Base-by-base conservation (phyloP, 2,888 invertebrate species). In the Apamea monoglypha region DNA sequence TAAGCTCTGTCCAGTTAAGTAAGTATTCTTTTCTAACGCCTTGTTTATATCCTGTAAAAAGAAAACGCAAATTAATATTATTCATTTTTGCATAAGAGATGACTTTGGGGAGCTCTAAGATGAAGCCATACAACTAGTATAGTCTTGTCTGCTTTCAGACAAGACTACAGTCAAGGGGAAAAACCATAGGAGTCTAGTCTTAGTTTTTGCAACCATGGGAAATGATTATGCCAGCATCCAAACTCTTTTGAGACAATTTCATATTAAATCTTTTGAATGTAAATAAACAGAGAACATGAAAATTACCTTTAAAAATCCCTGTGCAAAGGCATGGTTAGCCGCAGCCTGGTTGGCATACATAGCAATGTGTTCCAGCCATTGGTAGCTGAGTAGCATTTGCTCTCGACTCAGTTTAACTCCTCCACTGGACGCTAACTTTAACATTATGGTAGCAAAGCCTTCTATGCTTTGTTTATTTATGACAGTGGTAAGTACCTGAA, bases 291-390 rank as follows among this genome's bases (percentile, higher is more conserved):
- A n/a, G 18, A 36, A 36, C 25, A 36, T n/a, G 36, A 36, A 71
- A 81, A 56, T 85, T 93, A 97, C 97, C 95, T 97, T 96, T 84
- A 97, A 92, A 77, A 97, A 96, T 83, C 90, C 94, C 90, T 95
- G 97, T 1, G 96, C 95, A 90, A 97, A 97, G 1, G 88, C 78
- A 53, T 96, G 91, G 86, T 95, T 96, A 21, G 82, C 84, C 3
- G 94, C 95, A 16, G 97, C 97, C 90, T 97, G 97, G 89, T 97
- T 97, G 6, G 96, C 94, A 91, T 97, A 97, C 92, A 97, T 94
- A 3, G 97, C 96, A 8, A 97, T 96, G 91, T 97, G 97, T 91
- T 98, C 98, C 56, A 98, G 93, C 98, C 98, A 98, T 88, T 98
- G 98, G 81, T 97, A 97, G 44, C 97, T 94, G 44, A 96, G 93